A percentile compares a stretch with the other conserved stretches of the same genome.
These are phyloP conservation scores for Leucoraja erinaceus DNA, from an alignment of 2,113 vertebrate species.

Conservation along the genomic window DNA sequence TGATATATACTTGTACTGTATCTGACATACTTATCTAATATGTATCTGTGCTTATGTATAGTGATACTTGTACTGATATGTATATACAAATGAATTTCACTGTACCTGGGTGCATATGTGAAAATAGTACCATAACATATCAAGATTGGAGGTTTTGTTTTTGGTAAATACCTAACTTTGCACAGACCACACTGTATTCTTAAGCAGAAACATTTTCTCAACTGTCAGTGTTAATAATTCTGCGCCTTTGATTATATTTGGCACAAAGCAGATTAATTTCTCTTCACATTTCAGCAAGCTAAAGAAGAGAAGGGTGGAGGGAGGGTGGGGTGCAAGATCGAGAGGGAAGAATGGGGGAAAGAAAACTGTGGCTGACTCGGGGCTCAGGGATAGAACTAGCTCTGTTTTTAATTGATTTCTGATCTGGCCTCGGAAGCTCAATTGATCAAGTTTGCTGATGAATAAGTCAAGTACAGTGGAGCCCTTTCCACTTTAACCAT, in stretches of 20 bases:
- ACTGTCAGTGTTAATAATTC: not conserved
- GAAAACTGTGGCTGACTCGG: not conserved
- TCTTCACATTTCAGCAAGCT: not conserved
- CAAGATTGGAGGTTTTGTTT: not conserved
- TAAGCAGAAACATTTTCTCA: not conserved
- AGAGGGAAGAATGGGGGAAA: not conserved
- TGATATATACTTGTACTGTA: too few relatives aligned
- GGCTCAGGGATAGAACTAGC: not conserved
- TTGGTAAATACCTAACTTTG: not conserved
- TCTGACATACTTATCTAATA: too few relatives aligned
- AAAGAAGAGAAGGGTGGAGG: too few relatives aligned
- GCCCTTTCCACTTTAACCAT: too few relatives aligned
- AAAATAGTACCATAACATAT: too few relatives aligned
- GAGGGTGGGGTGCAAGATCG: too few relatives aligned
- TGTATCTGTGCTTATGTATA: too few relatives aligned
- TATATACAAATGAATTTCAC: too few relatives aligned
- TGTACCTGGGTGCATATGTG: too few relatives aligned
- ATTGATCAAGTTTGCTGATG: not conserved
- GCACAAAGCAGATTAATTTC: not conserved
- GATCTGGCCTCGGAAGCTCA: not conserved
- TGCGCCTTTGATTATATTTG: too few relatives aligned
- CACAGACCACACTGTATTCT: not conserved
- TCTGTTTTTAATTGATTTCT: not conserved
- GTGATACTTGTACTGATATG: too few relatives aligned
- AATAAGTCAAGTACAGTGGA: too few relatives aligned